Evolutionary conservation across 2,113 vertebrate species (phyloP), one percentile per base, ranked within the genome.

Genomic region (Carassius carassius): DNA sequence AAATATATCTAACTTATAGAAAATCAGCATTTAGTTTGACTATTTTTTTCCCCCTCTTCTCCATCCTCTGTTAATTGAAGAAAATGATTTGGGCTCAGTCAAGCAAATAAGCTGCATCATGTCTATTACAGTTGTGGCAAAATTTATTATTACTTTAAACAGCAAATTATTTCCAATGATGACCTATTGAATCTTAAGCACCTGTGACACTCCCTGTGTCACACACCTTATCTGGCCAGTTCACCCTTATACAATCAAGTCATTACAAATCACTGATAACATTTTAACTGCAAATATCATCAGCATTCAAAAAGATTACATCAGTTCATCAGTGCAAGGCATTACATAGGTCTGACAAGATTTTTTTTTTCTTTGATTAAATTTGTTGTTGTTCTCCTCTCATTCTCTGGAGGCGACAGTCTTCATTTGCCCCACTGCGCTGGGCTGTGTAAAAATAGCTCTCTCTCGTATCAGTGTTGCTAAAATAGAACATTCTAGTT

Each of bases 391-490:
- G 32, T 88, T 84, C 0, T 72, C 35, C 32, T 13, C 84, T 60
- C 47, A 89, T 23, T n/a, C 65, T 17, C 63, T 85, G 56, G 88
- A 89, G 56, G 69, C 75, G 2, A 9, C 0, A 5, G 13, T 86
- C 88, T 17, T 78, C 83, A 0, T n/a, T 37, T 2, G 84, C 83
- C 1, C 58, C 16, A 69, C 83, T 94, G 56, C 92, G 93, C 76
- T 88, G 84, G 23, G 94, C 87, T 0, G 96, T 96, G 90, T 98
- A 97, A 75, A 93, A 95, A 37, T 97, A 95, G 0, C 94, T 91
- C 65, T 96, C 47, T 58, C 49, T 54, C 9, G 1, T 96, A 92
- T 97, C 97, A 9, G 95, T 97, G 83, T 10, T 25, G 7, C 62
- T 83, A 84, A 81, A 69, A 51, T 11, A 65, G 23, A 80, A 16